A percentile compares a stretch with the other conserved stretches of the same genome.
phyloP scores from a whole-genome alignment of 2,888 invertebrate species.

The Frankliniella fusca region DNA sequence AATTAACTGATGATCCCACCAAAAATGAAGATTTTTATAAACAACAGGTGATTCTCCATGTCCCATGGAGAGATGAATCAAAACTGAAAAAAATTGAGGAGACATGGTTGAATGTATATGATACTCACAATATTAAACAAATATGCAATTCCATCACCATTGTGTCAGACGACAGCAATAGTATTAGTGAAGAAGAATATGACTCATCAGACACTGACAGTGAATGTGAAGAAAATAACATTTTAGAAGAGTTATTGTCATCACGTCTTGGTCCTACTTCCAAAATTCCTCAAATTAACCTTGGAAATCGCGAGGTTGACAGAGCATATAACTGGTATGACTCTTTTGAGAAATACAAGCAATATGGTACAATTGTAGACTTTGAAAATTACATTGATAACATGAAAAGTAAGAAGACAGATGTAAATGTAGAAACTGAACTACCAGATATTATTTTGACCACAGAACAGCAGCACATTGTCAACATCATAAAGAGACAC shows the following conservation, averaged over 20 bases:
- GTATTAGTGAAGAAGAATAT: no score
- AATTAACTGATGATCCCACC: no score
- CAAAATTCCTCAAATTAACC: neutral
- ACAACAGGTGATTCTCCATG: conserved; percentile 25
- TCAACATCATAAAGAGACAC: neutral
- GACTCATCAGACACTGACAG: neutral
- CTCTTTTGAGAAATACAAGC: neutral
- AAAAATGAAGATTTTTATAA: conserved; percentile 8
- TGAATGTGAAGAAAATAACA: neutral
- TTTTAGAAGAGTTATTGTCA: conserved; percentile 26
- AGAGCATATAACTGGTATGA: neutral
- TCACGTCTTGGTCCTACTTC: conserved; percentile 28
- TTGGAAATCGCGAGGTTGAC: conserved; percentile 27
- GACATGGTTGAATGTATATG: neutral
- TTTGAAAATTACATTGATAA: neutral
- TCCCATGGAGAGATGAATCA: conserved; percentile 28
- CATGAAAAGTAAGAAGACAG: neutral
- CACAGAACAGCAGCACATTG: neutral
- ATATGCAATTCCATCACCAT: neutral
- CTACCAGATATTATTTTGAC: neutral
- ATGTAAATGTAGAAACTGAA: neutral
- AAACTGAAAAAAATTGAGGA: neutral
- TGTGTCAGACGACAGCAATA: neutral
- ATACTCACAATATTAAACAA: neutral
- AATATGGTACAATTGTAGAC: neutral